Evolutionary conservation across 2,888 invertebrate genomes (phyloP).

Genomic region (Bombylius discolor): DNA sequence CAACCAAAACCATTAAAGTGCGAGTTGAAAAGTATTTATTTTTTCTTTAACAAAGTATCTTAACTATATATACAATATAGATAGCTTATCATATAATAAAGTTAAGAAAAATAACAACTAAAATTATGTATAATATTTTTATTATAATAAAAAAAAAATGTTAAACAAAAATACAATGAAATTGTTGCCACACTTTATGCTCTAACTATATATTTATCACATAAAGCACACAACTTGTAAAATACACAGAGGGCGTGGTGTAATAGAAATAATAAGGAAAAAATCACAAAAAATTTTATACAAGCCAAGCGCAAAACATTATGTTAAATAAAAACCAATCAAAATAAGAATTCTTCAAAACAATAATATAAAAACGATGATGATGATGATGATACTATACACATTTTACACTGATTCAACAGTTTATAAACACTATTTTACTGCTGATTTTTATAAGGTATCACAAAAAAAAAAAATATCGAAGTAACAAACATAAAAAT

Average conservation of each 20-base stretch:
- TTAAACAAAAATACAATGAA: neutral
- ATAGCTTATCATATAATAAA: no score
- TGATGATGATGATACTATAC: no score
- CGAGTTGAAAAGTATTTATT: no score
- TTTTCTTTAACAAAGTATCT: no score
- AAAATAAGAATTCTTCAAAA: neutral
- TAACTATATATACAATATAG: no score
- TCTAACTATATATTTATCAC: neutral
- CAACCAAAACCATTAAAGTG: no score
- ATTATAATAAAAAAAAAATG: neutral
- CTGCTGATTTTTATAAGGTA: no score
- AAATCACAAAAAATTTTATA: neutral
- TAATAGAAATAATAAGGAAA: neutral
- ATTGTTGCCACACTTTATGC: neutral
- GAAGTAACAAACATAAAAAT: no score
- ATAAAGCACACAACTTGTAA: neutral
- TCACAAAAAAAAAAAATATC: no score
- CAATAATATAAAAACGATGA: no score
- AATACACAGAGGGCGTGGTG: constrained; percentile 5
- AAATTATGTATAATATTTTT: neutral
- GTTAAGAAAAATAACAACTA: neutral
- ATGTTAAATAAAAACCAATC: constrained; percentile 5
- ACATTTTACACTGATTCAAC: no score
- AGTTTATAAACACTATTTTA: no score
- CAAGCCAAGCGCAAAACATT: constrained; percentile 2